Base-by-base conservation (phyloP, 2,113 vertebrate species). In the Abramis brama region DNA sequence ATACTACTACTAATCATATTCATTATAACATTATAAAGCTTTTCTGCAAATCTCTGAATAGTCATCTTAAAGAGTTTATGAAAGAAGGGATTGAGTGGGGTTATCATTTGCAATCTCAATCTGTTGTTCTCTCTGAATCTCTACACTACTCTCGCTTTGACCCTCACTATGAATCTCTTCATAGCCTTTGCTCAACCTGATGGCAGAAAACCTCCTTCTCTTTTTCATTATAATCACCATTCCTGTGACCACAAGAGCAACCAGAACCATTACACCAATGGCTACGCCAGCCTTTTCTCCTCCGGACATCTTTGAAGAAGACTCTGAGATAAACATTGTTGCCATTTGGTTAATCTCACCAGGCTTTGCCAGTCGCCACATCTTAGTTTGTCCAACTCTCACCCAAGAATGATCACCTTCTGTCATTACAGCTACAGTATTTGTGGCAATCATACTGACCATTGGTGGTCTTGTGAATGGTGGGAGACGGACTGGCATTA, bases 371-470 rank as follows among this genome's bases (percentile, higher is more conserved):
- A 93, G 79, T 86, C 91, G 95, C 97, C 97, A 98, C 1, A 57
- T 9, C 2, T 94, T 94, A 82, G 93, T 96, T 73, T 92, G 79
- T 9, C 91, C 84, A 0, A 97, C 92, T 91, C 94, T 94, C 74
- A 98, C 91, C 97, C 97, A 98, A 83, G 91, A 92, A 11, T 55
- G 93, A 0, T 92, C 93, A 0, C 92, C 93, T 0, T 96, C 95
- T 0, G 90, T 95, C 90, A 95, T 95, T 85, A 98, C 96, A 47
- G 96, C 86, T 0, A 97, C 93, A 0, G 97, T 98, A 90, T 96
- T 94, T 2, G 94, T 92, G 5, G 83, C 88, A 36, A 91, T 33
- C 88, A 89, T 85, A 11, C 30, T 79, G 4, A 89, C 62, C 78
- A 96, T 78, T 0, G 97, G 95, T 5, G 87, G 90, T 55, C 77